phyloP scores from a whole-genome alignment of 2,888 invertebrate genomes.

The Nomada fucata region DNA sequence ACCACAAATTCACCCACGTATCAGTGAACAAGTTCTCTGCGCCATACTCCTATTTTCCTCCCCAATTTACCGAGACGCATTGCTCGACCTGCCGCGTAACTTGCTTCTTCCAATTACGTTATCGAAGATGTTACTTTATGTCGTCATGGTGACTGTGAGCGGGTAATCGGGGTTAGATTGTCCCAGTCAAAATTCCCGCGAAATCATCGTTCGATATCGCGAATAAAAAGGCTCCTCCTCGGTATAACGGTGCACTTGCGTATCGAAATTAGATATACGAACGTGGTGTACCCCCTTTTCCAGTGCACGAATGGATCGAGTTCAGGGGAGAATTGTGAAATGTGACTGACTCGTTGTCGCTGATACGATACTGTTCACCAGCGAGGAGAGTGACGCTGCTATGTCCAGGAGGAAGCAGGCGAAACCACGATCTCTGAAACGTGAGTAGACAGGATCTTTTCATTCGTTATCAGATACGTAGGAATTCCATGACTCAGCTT shows the following conservation, averaged over 20 bases:
- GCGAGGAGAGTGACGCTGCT: slow-evolving; percentile 62
- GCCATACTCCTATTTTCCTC: neutral
- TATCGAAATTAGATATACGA: slow-evolving; percentile 1
- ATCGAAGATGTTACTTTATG: slow-evolving; percentile 8
- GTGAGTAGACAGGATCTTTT: slow-evolving; percentile 78
- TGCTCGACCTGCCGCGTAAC: neutral
- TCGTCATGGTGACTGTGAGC: slow-evolving; percentile 36
- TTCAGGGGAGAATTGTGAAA: slow-evolving; percentile 48
- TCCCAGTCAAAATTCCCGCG: slow-evolving; percentile 21
- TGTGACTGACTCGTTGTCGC: slow-evolving; percentile 46
- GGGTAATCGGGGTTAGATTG: slow-evolving; percentile 22
- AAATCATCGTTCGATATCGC: slow-evolving; percentile 17
- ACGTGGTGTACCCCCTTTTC: slow-evolving; percentile 9
- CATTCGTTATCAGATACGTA: slow-evolving; percentile 20
- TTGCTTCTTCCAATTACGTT: neutral
- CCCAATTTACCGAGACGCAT: neutral
- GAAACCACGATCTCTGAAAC: slow-evolving; percentile 84
- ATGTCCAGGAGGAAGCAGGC: slow-evolving; percentile 85
- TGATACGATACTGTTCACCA: slow-evolving; percentile 18
- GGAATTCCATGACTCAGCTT: slow-evolving; percentile 32
- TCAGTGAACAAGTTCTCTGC: neutral
- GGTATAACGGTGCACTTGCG: slow-evolving; percentile 20
- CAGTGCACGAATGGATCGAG: slow-evolving; percentile 37
- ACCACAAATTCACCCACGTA: neutral
- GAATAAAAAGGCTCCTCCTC: neutral